phyloP scores from a whole-genome alignment of 1,140 invertebrate genomes.

The Musca vetustissima region DNA sequence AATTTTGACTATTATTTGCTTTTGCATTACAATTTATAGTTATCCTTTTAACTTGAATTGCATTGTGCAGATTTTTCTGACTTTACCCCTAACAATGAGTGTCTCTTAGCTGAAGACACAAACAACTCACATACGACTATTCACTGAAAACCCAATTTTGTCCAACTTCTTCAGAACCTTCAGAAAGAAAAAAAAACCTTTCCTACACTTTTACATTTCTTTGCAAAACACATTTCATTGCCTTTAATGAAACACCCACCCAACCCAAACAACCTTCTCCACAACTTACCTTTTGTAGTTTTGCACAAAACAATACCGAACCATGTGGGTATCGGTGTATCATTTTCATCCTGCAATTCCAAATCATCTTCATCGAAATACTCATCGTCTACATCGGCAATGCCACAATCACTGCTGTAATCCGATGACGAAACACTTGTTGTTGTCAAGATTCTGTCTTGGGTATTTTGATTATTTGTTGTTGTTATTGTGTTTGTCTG shows the following conservation, averaged over 20 bases:
- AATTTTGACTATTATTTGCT: too few relatives aligned
- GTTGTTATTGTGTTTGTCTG: not conserved
- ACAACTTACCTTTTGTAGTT: slow-evolving; percentile 65
- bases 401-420: not conserved
- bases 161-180: too few relatives aligned
- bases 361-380: not conserved
- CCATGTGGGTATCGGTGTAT: slow-evolving; percentile 49
- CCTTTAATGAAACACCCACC: not conserved
- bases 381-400: slow-evolving; percentile 22
- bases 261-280: not conserved
- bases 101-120: too few relatives aligned
- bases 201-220: too few relatives aligned
- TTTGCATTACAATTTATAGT: too few relatives aligned
- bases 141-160: too few relatives aligned
- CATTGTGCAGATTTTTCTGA: too few relatives aligned
- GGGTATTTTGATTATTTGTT: not conserved
- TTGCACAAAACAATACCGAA: slow-evolving; percentile 68
- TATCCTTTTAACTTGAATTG: too few relatives aligned
- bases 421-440: too few relatives aligned
- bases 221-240: not conserved
- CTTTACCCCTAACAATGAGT: too few relatives aligned
- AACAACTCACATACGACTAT: too few relatives aligned
- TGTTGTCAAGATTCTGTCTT: too few relatives aligned
- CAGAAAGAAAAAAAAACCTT: not conserved
- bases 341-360: slow-evolving; percentile 46